Base-by-base conservation (phyloP, 2,797 vertebrate genomes). In the Molossus molossus region DNA sequence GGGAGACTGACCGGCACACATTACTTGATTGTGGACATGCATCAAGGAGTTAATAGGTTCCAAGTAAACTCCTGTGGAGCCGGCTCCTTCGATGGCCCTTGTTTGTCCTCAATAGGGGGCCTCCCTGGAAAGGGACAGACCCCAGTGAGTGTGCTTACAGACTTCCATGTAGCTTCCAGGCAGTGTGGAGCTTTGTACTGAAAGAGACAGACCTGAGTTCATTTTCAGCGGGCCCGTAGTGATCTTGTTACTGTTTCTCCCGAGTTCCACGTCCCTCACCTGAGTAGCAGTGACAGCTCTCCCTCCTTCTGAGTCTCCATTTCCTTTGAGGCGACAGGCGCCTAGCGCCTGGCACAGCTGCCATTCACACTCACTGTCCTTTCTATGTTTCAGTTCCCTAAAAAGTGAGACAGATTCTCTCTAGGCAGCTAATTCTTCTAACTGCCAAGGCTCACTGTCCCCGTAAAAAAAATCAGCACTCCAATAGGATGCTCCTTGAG, bases 391-490 rank as follows among this genome's bases (percentile, higher is more conserved):
- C 37, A 64, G 1, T 3, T 58, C 79, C 23, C 45, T 70, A 53
- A 87, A 94, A 75, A 91, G 62, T 60, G 33, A 93, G 90, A 69
- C 7, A 33, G 23, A 11, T 72, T 84, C 69, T 73, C n/a, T 45
- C 87, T 65, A 76, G 6, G 9, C 14, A 62, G 53, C 45, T 76
- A 55, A 50, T 40, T 82, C n/a, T 75, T 81, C 65, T 40, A 33
- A 60, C 21, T 53, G 29, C 60, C 62, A 75, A 94, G 48, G 29
- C 14, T 50, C 7, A 40, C 48, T 27, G 13, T 90, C 58, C 29
- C 50, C 92, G 76, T 57, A 50, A 67, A 60, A 64, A 58, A 86
- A 14, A 8, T 21, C 37, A 70, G 40, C 29, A 9, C 14, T 84
- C 57, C 45, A 55, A n/a, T 1, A 84, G 40, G 23, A n/a, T 18